Evolutionary conservation across 2,888 invertebrate species (phyloP), one percentile per base, ranked within the genome.

Genomic region (Kryphioiulus occultus): DNA sequence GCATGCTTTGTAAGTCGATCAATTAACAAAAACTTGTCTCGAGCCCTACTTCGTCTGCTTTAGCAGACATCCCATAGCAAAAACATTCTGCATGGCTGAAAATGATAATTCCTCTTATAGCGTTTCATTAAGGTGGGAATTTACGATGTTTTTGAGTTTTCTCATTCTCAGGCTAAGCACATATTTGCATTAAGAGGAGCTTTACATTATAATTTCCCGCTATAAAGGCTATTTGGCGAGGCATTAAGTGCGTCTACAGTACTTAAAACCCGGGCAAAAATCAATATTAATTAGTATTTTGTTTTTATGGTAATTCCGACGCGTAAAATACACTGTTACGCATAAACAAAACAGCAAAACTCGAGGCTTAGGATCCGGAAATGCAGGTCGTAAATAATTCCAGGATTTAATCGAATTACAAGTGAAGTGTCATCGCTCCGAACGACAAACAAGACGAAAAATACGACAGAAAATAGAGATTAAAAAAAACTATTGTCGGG

Each of bases 221-320:
- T 59, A 59, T 59, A 59, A 59, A 59, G 59, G 59, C 59, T 59
- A 59, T 59, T 59, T 59, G 59, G 59, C 59, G 59, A 59, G 59
- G 59, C 59, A 59, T 59, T 59, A 59, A 59, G 59, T 59, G 59
- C 59, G 59, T 59, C 59, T 59, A 59, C 59, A 59, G 59, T 59
- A 59, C 59, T 59, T 59, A 59, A 59, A 44, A 22, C 59, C 22
- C 59, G 22, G 59, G 59, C 59, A 59, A 59, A 59, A 59, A 59
- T 59, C 59, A 59, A 59, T 59, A 59, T 59, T 59, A 59, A 59
- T 59, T 59, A 59, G 59, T 59, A 59, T 59, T 59, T 59, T 59
- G 59, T 59, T 59, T 59, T 59, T 59, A 59, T 59, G 59, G 17
- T 59, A 59, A 59, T 59, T 59, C 59, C 59, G 3, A 59, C 59